A percentile compares a stretch with the other conserved stretches of the same genome.
Evolutionary conservation across 2,888 invertebrate genomes (phyloP).

Genomic region (Palloptera scutellata): DNA sequence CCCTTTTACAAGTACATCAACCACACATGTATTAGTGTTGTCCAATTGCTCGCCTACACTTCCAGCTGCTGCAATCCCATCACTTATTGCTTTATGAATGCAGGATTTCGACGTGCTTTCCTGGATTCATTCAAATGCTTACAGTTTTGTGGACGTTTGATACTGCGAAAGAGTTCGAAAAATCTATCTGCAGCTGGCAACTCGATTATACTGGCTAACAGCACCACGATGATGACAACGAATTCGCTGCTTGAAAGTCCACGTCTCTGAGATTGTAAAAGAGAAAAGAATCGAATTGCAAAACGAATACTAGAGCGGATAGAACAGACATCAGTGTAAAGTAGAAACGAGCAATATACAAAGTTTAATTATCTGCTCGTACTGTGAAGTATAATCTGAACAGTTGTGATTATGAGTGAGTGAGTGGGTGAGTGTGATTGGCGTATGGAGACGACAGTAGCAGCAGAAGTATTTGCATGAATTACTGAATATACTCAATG

Average conservation of each 20-base stretch:
- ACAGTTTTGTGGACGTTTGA: slow-evolving; percentile 46
- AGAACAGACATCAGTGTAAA: no score
- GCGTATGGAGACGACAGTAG: no score
- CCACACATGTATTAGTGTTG: slow-evolving; percentile 74
- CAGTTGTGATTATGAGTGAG: no score
- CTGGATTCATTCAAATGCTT: slow-evolving; percentile 74
- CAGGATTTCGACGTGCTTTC: slow-evolving; percentile 84
- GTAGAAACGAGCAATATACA: no score
- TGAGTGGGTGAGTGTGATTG: no score
- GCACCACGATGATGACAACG: slow-evolving; percentile 51
- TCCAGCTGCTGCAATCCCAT: slow-evolving; percentile 90
- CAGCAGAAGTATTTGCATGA: no score
- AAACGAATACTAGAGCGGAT: no score
- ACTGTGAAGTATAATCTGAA: no score
- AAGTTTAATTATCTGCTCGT: no score
- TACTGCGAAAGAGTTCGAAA: slow-evolving; percentile 48
- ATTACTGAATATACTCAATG: no score
- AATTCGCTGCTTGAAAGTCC: slow-evolving; percentile 55
- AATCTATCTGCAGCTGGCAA: slow-evolving; percentile 51
- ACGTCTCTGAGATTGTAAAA: slow-evolving; percentile 46
- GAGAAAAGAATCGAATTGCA: background rate
- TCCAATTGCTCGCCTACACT: slow-evolving; percentile 82
- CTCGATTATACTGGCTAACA: slow-evolving; percentile 55
- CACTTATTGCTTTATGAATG: slow-evolving; percentile 93
- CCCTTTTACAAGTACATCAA: slow-evolving; percentile 77